Base-by-base conservation (phyloP, 2,797 vertebrate genomes). In the Hephaestus fuliginosus region DNA sequence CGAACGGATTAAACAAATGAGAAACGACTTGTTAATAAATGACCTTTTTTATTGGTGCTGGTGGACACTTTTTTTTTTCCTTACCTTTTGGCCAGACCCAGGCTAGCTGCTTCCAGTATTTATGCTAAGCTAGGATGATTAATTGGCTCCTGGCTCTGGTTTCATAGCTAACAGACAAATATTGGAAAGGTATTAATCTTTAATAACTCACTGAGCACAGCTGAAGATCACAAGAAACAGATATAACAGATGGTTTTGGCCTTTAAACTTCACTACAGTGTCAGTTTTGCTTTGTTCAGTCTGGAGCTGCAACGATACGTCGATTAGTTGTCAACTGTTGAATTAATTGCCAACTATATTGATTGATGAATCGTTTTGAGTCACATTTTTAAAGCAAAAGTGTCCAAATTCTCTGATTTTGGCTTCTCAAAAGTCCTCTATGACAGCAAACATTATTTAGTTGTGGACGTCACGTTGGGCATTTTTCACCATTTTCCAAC, bases 211-310 rank as follows among this genome's bases (percentile, higher is more conserved):
- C 15, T 33, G 1, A 36, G 36, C 36, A 11, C 39, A 80, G 53
- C 76, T 86, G 57, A 70, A 14, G 46, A 70, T 79, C 58, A 61
- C 28, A 7, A 70, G 3, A 33, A 74, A 18, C 44, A n/a, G 33
- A 63, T 53, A n/a, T 14, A 75, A 63, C 71, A 75, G 75, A 73
- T 79, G n/a, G 49, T 4, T 48, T 60, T 55, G 46, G n/a, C 52
- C 39, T 68, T 20, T 13, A 10, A 15, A 18, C 51, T 44, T 64
- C 70, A 58, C 39, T 36, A 3, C 52, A 60, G 60, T 9, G 28
- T 68, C 25, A 46, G 60, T 69, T 70, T 76, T 51, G 61, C 43
- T 51, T 57, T 86, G 81, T 85, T 74, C 51, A 30, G 30, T 30
- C 30, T 30, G 30, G 30, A 30, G 30, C 30, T 30, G 30, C 30